phyloP scores from a whole-genome alignment of 2,797 vertebrate genomes.

The Micropoecilia bifurca region DNA sequence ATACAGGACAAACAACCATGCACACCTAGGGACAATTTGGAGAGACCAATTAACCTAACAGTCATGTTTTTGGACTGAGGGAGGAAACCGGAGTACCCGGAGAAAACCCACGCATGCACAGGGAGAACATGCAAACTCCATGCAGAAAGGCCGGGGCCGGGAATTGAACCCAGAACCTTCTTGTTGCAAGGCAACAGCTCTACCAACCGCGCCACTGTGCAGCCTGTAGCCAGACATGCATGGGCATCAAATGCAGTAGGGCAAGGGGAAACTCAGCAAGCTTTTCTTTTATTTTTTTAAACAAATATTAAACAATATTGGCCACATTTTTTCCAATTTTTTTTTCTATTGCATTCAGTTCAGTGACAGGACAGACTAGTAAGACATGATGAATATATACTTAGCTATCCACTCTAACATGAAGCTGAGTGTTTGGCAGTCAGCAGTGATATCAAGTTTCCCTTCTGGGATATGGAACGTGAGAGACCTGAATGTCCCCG shows the following conservation, averaged over 20 bases:
- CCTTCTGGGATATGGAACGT: slow-evolving; percentile 16
- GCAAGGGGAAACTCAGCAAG: slow-evolving; percentile 35
- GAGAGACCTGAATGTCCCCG: slow-evolving; percentile 32
- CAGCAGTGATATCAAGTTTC: slow-evolving; percentile 39
- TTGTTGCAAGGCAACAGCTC: too few species aligned
- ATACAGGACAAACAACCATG: too few species aligned
- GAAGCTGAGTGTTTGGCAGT: slow-evolving; percentile 30
- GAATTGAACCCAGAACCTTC: too few species aligned
- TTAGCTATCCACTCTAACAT: slow-evolving; percentile 9
- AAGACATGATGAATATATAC: neutral
- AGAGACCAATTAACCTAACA: too few species aligned
- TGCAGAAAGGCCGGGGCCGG: too few species aligned
- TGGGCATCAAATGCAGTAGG: slow-evolving; percentile 39
- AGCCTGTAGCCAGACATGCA: slow-evolving; percentile 58
- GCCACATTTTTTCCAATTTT: neutral
- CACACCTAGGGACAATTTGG: too few species aligned
- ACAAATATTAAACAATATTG: slow-evolving; percentile 28
- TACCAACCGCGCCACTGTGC: too few species aligned
- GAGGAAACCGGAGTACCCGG: too few species aligned
- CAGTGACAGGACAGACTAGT: neutral
- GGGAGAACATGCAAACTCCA: too few species aligned
- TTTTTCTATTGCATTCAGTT: neutral
- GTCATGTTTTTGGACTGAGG: too few species aligned
- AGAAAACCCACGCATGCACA: too few species aligned
- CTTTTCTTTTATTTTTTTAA: neutral